Evolutionary conservation across 2,113 vertebrate genomes (phyloP).

Genomic region (Danionella cerebrum): DNA sequence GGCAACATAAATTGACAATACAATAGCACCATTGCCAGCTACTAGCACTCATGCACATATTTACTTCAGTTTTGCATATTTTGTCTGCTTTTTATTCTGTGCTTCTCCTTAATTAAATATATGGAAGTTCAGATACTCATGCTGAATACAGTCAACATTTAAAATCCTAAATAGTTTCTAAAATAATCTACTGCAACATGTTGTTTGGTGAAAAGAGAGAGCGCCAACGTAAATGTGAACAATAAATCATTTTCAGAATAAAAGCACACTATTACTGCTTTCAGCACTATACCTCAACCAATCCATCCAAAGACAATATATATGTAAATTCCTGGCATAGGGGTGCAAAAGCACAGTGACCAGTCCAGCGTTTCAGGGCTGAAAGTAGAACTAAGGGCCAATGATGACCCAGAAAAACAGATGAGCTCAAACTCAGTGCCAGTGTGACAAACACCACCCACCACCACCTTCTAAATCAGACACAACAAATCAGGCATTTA

Average conservation of each 20-base stretch:
- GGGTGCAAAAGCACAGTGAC: constrained; percentile 24
- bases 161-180: no score
- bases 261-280: background rate
- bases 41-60: no score
- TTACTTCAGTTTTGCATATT: no score
- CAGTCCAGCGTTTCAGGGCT: constrained; percentile 40
- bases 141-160: no score
- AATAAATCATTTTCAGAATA: background rate
- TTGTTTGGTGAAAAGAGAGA: background rate
- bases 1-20: no score
- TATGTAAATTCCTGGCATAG: constrained; percentile 3
- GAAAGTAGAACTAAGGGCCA: constrained; percentile 36
- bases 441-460: constrained; percentile 28
- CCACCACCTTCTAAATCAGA: constrained; percentile 1
- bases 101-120: no score
- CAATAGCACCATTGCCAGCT: no score
- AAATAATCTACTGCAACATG: background rate
- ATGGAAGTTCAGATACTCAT: no score
- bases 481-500: background rate
- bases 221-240: background rate
- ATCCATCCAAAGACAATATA: background rate
- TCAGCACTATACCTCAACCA: background rate
- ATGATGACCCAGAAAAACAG: constrained; percentile 57
- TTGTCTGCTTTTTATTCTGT: no score
- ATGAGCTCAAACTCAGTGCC: constrained; percentile 36